Conservation (phyloP, 2,888 invertebrate genomes). For the Cephus runcator region DNA sequence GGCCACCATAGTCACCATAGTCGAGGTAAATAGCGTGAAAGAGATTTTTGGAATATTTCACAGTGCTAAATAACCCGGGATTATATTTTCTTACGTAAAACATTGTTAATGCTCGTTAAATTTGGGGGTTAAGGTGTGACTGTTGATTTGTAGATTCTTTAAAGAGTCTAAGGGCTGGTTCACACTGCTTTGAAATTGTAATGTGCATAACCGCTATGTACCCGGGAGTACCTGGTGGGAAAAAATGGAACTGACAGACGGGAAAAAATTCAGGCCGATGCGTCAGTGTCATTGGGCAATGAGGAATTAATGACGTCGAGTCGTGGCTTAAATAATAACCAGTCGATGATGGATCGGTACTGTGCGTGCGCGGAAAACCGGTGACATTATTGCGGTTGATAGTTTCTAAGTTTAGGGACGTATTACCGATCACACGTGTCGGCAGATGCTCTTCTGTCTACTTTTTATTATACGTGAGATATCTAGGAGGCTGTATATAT, state of each 20-base stretch:
- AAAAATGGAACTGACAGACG: constrained; percentile 21
- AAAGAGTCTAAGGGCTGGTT: no score
- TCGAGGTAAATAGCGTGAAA: neutral
- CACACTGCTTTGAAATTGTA: neutral
- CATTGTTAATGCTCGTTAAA: neutral
- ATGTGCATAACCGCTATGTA: neutral
- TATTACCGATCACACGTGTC: constrained; percentile 42
- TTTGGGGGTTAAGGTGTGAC: no score
- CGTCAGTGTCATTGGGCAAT: constrained; percentile 63
- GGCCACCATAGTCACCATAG: neutral
- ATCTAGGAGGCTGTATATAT: neutral
- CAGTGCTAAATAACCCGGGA: neutral
- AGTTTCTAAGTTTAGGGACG: constrained; percentile 43
- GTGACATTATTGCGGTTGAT: constrained; percentile 48
- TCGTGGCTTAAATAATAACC: constrained; percentile 64
- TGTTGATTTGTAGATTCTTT: no score
- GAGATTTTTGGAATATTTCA: neutral
- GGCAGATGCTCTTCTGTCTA: constrained; percentile 21
- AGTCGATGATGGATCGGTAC: constrained; percentile 60
- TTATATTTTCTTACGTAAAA: neutral
- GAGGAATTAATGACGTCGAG: constrained; percentile 64
- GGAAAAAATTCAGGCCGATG: constrained; percentile 40
- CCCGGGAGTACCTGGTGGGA: constrained; percentile 12
- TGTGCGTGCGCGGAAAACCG: constrained; percentile 35
- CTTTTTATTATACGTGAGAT: constrained; percentile 5